phyloP scores from a whole-genome alignment of 2,113 vertebrate genomes.

The Dissostichus mawsoni region DNA sequence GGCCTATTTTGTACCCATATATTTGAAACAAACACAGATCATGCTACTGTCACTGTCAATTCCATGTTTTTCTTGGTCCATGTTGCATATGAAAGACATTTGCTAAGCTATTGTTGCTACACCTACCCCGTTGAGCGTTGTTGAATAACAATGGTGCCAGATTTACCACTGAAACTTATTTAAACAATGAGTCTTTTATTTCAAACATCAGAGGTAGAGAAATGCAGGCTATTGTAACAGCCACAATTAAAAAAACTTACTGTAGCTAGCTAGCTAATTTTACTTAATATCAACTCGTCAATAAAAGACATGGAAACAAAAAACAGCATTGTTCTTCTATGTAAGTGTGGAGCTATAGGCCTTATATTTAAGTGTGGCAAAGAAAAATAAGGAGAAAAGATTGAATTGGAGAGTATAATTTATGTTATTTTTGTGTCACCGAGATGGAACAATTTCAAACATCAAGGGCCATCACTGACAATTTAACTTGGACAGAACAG shows the following conservation, averaged over 20 bases:
- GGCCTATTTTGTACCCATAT: slow-evolving; percentile 12
- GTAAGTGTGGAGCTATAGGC: not conserved
- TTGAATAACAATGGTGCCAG: not conserved
- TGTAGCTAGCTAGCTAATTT: not conserved
- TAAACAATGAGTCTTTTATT: not conserved
- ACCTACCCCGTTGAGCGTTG: not conserved
- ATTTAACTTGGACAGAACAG: slow-evolving; percentile 1
- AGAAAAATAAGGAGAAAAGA: not conserved
- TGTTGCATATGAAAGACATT: not conserved
- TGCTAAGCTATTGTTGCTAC: not conserved
- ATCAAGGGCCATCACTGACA: not conserved
- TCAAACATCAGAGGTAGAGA: not conserved
- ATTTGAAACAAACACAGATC: slow-evolving; percentile 9
- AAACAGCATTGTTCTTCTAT: not conserved
- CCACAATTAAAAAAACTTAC: not conserved
- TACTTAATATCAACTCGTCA: too few species aligned
- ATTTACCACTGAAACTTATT: not conserved
- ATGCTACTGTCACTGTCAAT: not conserved
- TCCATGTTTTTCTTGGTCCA: not conserved
- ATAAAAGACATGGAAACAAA: not conserved
- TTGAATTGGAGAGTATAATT: not conserved
- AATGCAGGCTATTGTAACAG: not conserved
- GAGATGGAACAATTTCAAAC: slow-evolving; percentile 24
- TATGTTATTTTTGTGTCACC: slow-evolving; percentile 31
- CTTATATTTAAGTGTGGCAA: too few species aligned